Percentiles rank a stretch among this genome's conserved stretches.
phyloP scores from a whole-genome alignment of 2,888 invertebrate genomes.

The Didymodactylos carnosus region DNA sequence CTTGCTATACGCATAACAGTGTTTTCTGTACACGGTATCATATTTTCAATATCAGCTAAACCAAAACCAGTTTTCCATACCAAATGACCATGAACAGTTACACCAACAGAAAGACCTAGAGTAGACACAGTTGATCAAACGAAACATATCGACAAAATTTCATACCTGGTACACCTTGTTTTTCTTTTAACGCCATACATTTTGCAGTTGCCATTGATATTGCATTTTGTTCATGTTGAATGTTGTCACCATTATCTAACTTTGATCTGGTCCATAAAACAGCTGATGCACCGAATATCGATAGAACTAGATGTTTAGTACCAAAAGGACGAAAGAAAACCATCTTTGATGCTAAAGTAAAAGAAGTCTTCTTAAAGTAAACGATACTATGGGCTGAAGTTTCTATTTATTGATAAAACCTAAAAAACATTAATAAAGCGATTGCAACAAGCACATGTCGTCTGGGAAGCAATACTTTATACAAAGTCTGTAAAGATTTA shows the following conservation, averaged over 20 bases:
- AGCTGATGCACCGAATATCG: not conserved
- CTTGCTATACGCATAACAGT: constrained; percentile 43
- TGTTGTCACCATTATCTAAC: not conserved
- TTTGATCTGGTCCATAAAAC: not conserved
- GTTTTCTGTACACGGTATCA: constrained; percentile 31
- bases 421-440: no score
- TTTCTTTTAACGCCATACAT: not conserved
- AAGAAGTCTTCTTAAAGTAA: no score
- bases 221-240: not conserved
- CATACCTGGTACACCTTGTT: not conserved
- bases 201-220: not conserved
- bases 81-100: not conserved
- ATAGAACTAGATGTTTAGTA: no score
- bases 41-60: constrained; percentile 40
- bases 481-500: no score
- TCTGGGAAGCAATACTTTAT: no score
- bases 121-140: not conserved
- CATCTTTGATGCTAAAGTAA: no score
- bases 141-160: not conserved
- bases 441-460: no score
- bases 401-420: no score
- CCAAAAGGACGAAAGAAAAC: no score
- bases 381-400: no score
- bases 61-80: constrained; percentile 32
- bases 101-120: not conserved